phyloP scores from a whole-genome alignment of 2,888 invertebrate species.

The Calliopum simillimum region DNA sequence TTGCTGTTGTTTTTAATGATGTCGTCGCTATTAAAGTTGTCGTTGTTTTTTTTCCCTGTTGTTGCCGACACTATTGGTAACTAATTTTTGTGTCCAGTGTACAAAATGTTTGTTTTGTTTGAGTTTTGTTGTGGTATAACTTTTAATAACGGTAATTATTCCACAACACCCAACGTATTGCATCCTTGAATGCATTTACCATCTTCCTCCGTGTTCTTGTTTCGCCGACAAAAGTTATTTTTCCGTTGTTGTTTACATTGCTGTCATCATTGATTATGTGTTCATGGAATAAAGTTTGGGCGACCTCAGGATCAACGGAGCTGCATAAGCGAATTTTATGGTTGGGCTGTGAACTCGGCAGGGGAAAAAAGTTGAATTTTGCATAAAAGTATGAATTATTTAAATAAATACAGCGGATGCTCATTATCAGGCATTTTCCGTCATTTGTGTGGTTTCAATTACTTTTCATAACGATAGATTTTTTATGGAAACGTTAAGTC shows the following conservation, averaged over 20 bases:
- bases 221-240: not conserved
- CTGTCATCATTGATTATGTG: not conserved
- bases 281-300: not conserved
- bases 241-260: too few relatives aligned
- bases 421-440: too few relatives aligned
- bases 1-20: slow-evolving; percentile 13
- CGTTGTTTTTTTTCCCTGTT: not conserved
- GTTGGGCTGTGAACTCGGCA: too few relatives aligned
- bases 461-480: too few relatives aligned
- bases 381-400: too few relatives aligned
- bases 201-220: not conserved
- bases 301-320: not conserved
- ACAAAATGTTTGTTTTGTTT: not conserved
- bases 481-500: too few relatives aligned
- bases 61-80: slow-evolving; percentile 10
- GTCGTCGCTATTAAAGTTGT: not conserved
- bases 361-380: too few relatives aligned
- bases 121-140: slow-evolving; percentile 22
- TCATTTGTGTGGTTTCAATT: too few relatives aligned
- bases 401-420: too few relatives aligned
- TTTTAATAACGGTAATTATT: slow-evolving; percentile 35
- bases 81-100: slow-evolving; percentile 10
- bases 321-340: too few relatives aligned
- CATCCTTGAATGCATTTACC: not conserved
- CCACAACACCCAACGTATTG: not conserved